Conservation (phyloP, 2,113 vertebrate species). For the Oreochromis niloticus region DNA sequence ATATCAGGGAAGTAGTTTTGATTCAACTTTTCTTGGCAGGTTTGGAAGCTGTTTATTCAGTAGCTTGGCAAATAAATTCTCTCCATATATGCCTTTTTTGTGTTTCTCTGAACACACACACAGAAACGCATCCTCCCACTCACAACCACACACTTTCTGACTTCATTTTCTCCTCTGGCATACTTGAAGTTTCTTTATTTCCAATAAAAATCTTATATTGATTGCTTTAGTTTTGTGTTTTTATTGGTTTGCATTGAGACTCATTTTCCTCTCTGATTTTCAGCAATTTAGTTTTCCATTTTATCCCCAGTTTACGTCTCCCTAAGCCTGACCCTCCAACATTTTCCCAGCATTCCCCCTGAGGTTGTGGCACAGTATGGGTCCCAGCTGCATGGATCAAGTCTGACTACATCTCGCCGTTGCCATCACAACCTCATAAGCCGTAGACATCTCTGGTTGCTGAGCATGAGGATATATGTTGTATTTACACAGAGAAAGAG, state of each 20-base stretch:
- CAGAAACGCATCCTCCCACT: not conserved
- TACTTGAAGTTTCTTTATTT: not conserved
- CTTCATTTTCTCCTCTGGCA: not conserved
- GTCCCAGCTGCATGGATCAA: constrained; percentile 53
- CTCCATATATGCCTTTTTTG: not conserved
- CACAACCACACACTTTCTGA: not conserved
- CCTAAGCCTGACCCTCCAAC: not conserved
- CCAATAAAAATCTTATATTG: not conserved
- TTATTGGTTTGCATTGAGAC: not conserved
- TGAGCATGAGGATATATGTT: constrained; percentile 22
- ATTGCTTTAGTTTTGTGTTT: not conserved
- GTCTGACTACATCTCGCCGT: constrained; percentile 43
- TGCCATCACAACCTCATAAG: constrained; percentile 49
- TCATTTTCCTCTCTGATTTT: not conserved
- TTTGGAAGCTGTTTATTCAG: constrained; percentile 15
- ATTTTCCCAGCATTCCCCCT: constrained; percentile 31
- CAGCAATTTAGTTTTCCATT: not conserved
- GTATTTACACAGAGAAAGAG: constrained; percentile 30
- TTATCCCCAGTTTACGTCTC: not conserved
- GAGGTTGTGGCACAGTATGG: constrained; percentile 22
- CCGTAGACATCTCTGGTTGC: constrained; percentile 20
- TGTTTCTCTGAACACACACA: not conserved
- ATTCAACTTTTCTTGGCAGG: constrained; percentile 22
- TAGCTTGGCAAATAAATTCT: not conserved
- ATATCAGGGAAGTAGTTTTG: not conserved